Conservation (phyloP, 1,140 invertebrate genomes). For the Hormaphis cornu region DNA sequence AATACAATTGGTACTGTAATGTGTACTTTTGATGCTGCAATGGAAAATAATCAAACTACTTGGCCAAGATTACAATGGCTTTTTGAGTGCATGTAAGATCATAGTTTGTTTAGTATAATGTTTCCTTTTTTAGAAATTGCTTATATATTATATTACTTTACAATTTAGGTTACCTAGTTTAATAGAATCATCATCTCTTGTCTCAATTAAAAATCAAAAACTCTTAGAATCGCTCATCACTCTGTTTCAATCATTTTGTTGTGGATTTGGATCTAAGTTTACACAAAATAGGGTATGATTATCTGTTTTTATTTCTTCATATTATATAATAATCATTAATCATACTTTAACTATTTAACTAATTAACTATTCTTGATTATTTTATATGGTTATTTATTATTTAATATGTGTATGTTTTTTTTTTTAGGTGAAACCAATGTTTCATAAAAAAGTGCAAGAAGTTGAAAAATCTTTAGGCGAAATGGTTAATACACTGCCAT, state of each 20-base stretch:
- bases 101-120: not conserved
- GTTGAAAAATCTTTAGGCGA: slow-evolving; percentile 42
- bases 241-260: slow-evolving; percentile 41
- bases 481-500: slow-evolving; percentile 42
- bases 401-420: too few relatives aligned
- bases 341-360: not conserved
- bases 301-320: not conserved
- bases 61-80: slow-evolving; percentile 52
- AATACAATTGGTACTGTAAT: slow-evolving; percentile 45
- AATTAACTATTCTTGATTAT: too few relatives aligned
- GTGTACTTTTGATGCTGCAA: slow-evolving; percentile 47
- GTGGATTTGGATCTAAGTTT: slow-evolving; percentile 47
- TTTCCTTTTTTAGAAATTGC: not conserved
- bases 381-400: too few relatives aligned
- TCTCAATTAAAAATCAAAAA: slow-evolving; percentile 41
- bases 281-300: slow-evolving; percentile 35
- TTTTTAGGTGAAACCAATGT: slow-evolving; percentile 48
- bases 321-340: not conserved
- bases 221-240: slow-evolving; percentile 35
- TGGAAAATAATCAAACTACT: slow-evolving; percentile 40
- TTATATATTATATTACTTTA: not conserved
- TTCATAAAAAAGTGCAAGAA: slow-evolving; percentile 45
- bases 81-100: slow-evolving; percentile 39
- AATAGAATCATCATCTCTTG: slow-evolving; percentile 41
- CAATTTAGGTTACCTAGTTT: slow-evolving; percentile 43